Percentiles rank a stretch among this genome's conserved stretches.
Evolutionary conservation across 2,888 invertebrate genomes (phyloP).

Genomic region (Myathropa florea): DNA sequence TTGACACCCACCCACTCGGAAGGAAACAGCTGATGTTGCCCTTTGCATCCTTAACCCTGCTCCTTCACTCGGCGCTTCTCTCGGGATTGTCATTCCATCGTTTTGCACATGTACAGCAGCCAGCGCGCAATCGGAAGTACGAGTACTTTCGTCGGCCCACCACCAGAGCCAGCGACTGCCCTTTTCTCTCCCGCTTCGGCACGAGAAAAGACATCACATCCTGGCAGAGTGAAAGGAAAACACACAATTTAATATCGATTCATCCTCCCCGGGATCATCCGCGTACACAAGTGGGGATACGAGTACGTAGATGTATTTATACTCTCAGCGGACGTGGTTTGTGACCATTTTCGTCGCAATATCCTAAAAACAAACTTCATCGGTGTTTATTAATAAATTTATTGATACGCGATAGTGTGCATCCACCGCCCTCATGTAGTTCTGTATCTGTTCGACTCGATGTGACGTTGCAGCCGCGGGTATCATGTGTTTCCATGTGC

Average conservation of each 20-base stretch:
- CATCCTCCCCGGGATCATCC: slow-evolving; percentile 53
- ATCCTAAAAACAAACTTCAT: slow-evolving; percentile 12
- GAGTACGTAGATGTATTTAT: slow-evolving; percentile 56
- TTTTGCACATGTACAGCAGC: slow-evolving; percentile 24
- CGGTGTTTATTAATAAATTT: slow-evolving; percentile 36
- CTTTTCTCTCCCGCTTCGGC: slow-evolving; percentile 42
- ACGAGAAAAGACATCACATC: slow-evolving; percentile 44
- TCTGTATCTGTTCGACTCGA: slow-evolving; percentile 8
- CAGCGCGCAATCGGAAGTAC: slow-evolving; percentile 41
- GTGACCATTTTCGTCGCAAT: slow-evolving; percentile 39
- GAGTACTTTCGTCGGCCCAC: slow-evolving; percentile 6
- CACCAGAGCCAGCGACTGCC: slow-evolving; percentile 27
- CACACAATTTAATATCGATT: slow-evolving; percentile 55
- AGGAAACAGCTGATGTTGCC: slow-evolving; percentile 61
- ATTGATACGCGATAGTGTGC: background rate
- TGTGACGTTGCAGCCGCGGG: slow-evolving; percentile 10
- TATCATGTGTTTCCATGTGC: slow-evolving; percentile 29
- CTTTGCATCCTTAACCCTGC: slow-evolving; percentile 63
- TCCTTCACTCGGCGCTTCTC: background rate
- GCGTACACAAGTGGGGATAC: slow-evolving; percentile 2
- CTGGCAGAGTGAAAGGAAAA: slow-evolving; percentile 28
- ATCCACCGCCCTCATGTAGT: background rate
- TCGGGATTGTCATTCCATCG: slow-evolving; percentile 16
- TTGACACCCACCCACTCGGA: slow-evolving; percentile 32
- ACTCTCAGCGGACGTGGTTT: slow-evolving; percentile 49